These are phyloP conservation scores for Drosophila auraria DNA, from an alignment of 1,140 invertebrate genomes.

Conservation along the genomic window DNA sequence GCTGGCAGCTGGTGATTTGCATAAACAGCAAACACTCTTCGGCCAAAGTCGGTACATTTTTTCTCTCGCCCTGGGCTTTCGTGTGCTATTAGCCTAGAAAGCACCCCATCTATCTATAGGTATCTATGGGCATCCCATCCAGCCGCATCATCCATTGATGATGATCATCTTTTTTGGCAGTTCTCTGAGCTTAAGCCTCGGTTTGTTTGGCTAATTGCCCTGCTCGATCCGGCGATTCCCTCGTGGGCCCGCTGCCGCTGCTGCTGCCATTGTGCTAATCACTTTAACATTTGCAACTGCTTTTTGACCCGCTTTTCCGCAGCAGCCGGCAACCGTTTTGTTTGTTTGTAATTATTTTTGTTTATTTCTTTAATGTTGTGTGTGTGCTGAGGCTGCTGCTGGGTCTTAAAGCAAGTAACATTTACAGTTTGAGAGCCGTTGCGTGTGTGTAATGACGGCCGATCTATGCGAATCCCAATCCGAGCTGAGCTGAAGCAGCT, in stretches of 20 bases:
- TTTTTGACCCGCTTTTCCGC: conserved; percentile 79
- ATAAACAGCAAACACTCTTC: conserved; percentile 48
- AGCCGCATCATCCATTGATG: conserved; percentile 55
- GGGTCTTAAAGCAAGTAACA: conserved; percentile 62
- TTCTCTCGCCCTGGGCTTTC: conserved; percentile 41
- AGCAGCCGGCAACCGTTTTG: conserved; percentile 51
- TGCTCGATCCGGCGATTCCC: conserved; percentile 19
- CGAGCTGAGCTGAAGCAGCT: background rate
- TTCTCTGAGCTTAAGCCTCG: conserved; percentile 26
- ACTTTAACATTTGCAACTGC: conserved; percentile 78
- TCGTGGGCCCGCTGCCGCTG: conserved; percentile 8
- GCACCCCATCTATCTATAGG: conserved; percentile 27
- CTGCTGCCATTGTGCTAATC: conserved; percentile 68
- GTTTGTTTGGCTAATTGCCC: conserved; percentile 72
- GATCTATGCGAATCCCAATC: conserved; percentile 62
- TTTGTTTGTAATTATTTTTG: conserved; percentile 61
- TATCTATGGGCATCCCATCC: conserved; percentile 10
- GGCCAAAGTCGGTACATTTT: conserved; percentile 20
- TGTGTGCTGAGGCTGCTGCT: conserved; percentile 19
- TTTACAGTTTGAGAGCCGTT: conserved; percentile 77
- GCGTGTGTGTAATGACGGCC: conserved; percentile 69
- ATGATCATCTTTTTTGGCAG: conserved; percentile 74
- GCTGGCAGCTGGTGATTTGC: conserved; percentile 55
- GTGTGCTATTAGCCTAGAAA: conserved; percentile 81
- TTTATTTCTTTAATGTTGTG: conserved; percentile 32